phyloP scores from a whole-genome alignment of 2,113 vertebrate species.

The Meleagris gallopavo region DNA sequence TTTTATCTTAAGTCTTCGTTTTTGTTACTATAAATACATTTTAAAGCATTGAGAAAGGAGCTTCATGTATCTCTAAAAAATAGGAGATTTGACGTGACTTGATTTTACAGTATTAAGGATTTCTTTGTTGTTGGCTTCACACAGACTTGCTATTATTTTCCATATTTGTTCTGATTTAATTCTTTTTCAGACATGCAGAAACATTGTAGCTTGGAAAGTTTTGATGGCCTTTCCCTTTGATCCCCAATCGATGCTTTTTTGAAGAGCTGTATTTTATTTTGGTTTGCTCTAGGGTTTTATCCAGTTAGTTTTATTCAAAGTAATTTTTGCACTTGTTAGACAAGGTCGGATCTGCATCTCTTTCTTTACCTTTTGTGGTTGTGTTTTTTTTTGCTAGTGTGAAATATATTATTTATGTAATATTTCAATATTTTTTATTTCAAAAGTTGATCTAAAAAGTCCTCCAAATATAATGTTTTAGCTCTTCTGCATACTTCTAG shows the following conservation, averaged over 20 bases:
- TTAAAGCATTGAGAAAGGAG: slow-evolving; percentile 71
- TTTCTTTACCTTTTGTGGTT: not conserved
- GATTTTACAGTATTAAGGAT: slow-evolving; percentile 77
- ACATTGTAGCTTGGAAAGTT: slow-evolving; percentile 69
- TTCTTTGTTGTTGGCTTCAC: slow-evolving; percentile 82
- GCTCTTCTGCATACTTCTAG: not conserved
- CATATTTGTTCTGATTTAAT: slow-evolving; percentile 77
- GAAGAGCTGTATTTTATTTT: slow-evolving; percentile 68
- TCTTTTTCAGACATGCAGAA: slow-evolving; percentile 74
- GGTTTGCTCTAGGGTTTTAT: slow-evolving; percentile 64
- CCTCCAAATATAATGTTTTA: not conserved
- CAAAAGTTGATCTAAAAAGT: not conserved
- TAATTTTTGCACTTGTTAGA: slow-evolving; percentile 66
- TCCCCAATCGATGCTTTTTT: slow-evolving; percentile 73
- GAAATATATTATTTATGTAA: not conserved
- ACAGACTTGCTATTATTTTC: slow-evolving; percentile 78
- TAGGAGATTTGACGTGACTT: slow-evolving; percentile 75
- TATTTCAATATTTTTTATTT: not conserved
- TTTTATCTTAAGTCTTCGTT: slow-evolving; percentile 77
- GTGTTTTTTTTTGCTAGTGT: slow-evolving; percentile 26
- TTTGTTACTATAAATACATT: slow-evolving; percentile 77
- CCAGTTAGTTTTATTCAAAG: slow-evolving; percentile 63
- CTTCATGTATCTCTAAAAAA: slow-evolving; percentile 73
- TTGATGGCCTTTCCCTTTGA: slow-evolving; percentile 76
- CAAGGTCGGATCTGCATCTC: not conserved